phyloP scores from a whole-genome alignment of 30 jellyfish, hydroid and myxozoan species.

The Turritopsis rubra region DNA sequence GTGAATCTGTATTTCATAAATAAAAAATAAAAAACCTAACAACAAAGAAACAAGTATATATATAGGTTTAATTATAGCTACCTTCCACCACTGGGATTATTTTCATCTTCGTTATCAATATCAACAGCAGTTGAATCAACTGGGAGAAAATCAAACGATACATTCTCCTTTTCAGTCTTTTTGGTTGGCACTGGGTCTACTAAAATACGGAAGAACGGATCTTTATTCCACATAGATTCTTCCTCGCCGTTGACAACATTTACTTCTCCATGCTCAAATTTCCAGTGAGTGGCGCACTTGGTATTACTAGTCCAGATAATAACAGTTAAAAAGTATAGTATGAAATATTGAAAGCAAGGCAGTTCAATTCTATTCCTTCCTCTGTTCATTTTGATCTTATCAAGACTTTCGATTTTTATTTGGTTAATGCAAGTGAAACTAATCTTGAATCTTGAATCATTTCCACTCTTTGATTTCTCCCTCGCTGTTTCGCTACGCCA shows the following conservation, averaged over 20 bases:
- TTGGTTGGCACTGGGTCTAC: background rate
- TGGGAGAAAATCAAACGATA: background rate
- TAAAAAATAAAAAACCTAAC: no score
- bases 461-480: background rate
- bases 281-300: conserved; percentile 78
- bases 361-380: background rate
- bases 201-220: conserved; percentile 53
- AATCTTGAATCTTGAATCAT: no score
- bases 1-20: no score
- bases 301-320: conserved; percentile 13
- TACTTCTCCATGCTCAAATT: conserved; percentile 55
- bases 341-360: background rate
- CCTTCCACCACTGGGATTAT: background rate
- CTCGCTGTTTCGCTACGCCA: background rate
- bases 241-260: conserved; percentile 59
- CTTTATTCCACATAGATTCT: conserved; percentile 43
- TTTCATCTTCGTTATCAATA: background rate
- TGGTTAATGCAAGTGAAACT: no score
- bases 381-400: background rate
- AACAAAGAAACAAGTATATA: background rate
- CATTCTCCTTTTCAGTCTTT: conserved; percentile 1
- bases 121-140: conserved; percentile 4
- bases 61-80: background rate
- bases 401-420: background rate
- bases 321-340: background rate